A percentile compares a stretch with the other conserved stretches of the same genome.
Evolutionary conservation across 2,113 vertebrate species (phyloP).

Genomic region (Menura novaehollandiae): DNA sequence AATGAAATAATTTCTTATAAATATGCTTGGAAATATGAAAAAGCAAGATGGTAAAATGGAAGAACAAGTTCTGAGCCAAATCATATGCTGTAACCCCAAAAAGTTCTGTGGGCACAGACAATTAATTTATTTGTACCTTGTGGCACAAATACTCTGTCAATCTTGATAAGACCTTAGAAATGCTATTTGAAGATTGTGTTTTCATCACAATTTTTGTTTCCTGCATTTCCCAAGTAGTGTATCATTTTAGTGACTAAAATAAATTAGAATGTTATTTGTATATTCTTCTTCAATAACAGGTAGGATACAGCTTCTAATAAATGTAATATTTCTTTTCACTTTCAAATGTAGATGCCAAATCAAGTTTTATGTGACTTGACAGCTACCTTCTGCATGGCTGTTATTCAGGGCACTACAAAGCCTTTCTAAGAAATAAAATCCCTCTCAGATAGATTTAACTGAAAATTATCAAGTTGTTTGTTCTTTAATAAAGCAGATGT

Average conservation of each 20-base stretch:
- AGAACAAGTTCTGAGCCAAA: neutral
- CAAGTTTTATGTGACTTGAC: neutral
- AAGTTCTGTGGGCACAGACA: neutral
- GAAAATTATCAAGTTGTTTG: neutral
- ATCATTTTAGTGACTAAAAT: neutral
- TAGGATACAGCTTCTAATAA: neutral
- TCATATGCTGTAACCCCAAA: neutral
- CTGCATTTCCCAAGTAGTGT: neutral
- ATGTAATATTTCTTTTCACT: neutral
- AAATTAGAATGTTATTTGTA: neutral
- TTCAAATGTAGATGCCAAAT: neutral
- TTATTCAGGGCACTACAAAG: neutral
- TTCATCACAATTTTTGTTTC: neutral
- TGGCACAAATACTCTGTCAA: neutral
- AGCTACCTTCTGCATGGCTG: neutral
- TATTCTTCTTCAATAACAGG: neutral
- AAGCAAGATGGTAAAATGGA: neutral
- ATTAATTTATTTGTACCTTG: neutral
- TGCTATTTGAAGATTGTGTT: neutral
- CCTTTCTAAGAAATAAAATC: neutral
- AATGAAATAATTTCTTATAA: neutral
- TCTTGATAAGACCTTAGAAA: neutral
- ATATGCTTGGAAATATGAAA: neutral
- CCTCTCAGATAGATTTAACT: neutral
- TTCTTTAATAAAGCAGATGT: conserved; percentile 5